Conservation (phyloP, 2,113 vertebrate species). For the Siniperca chuatsi region DNA sequence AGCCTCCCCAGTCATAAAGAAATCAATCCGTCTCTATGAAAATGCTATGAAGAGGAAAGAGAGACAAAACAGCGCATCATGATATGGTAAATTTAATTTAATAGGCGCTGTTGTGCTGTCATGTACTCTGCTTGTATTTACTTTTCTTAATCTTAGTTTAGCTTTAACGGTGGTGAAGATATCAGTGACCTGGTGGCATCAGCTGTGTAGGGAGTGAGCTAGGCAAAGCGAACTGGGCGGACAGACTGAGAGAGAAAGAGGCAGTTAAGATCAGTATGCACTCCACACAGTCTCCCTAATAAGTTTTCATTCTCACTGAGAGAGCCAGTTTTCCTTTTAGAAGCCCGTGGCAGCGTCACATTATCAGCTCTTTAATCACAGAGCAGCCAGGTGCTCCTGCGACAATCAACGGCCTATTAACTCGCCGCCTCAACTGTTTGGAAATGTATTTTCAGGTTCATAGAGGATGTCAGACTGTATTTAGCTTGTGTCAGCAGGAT, state of each 20-base stretch:
- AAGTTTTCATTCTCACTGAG: conserved; percentile 63
- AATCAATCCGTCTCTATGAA: conserved; percentile 63
- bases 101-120: conserved; percentile 32
- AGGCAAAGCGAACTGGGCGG: conserved; percentile 8
- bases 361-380: conserved; percentile 75
- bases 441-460: conserved; percentile 47
- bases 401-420: conserved; percentile 60
- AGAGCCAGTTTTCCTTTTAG: conserved; percentile 49
- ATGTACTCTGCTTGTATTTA: conserved; percentile 31
- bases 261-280: conserved; percentile 62
- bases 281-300: conserved; percentile 47
- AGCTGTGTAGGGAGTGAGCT: conserved; percentile 27
- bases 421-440: conserved; percentile 27
- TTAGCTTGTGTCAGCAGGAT: conserved; percentile 52
- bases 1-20: conserved; percentile 67
- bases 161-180: conserved; percentile 1
- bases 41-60: conserved; percentile 31
- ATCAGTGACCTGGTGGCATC: conserved; percentile 22
- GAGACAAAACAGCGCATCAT: conserved; percentile 36
- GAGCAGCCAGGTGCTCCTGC: conserved; percentile 63
- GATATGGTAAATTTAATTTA: conserved; percentile 53
- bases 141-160: not conserved
- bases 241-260: conserved; percentile 32
- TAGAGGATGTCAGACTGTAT: conserved; percentile 45
- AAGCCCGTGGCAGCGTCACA: conserved; percentile 53